Base-by-base conservation (phyloP, 1,140 invertebrate species). In the Pomacea maculata region DNA sequence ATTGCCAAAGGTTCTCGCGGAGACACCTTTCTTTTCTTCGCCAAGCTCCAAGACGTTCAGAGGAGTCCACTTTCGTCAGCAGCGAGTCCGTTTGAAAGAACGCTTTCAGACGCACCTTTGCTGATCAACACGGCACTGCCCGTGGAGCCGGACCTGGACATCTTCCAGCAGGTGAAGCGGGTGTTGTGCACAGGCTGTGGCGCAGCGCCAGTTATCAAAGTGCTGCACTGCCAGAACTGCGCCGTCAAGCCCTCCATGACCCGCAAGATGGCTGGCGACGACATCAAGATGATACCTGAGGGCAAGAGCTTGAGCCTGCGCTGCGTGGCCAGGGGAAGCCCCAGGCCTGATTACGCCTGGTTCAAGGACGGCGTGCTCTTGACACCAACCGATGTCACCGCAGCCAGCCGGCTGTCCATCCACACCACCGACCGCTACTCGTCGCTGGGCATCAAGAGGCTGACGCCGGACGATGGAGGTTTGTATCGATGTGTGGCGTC, bases 201-300 rank as follows among this genome's bases (percentile, higher is more conserved):
- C 21, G 17, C 77, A 3, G 65, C 19, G 67, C 77, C 77, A 21
- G 77, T 78, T 19, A 78, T 78, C 67, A 78, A 57, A 29, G 25
- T n/a, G 25, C 77, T 78, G n/a, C 65, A 65, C 57, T 78, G 77
- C 25, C 67, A 78, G 77, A 64, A 78, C 52, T 78, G 77, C 29
- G 77, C 77, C 25, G 52, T 64, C 15, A 54, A 55, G 34, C 77
- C 77, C 45, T 57, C 12, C 12, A 78, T 78, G 65, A 68, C 29
- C 15, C 65, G 77, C 34, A 54, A 68, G 34, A 78, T 78, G 77
- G n/a, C 17, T 21, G 45, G 45, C 54, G 70, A 70, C 77, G n/a
- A 71, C 77, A 70, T 65, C 65, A 78, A 64, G n/a, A 78, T 54
- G 73, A 12, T 55, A 6, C 5, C 52, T 15, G 14, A 17, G 65